Conservation (phyloP, 2,888 invertebrate species). For the Orchesella flavescens region DNA sequence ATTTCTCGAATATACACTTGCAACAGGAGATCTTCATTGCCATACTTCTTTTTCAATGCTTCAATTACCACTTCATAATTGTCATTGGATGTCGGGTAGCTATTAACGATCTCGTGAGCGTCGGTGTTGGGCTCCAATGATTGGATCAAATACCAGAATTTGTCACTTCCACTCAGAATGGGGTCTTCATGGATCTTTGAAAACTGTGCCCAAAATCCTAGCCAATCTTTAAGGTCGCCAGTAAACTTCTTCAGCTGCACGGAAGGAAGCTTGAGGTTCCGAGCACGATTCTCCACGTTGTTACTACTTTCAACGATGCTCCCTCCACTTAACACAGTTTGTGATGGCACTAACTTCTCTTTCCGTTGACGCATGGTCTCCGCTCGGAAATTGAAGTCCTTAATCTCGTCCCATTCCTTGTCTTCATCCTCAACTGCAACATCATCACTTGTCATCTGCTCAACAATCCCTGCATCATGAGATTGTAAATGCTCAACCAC, state of each 20-base stretch:
- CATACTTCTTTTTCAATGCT: slow-evolving; percentile 46
- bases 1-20: slow-evolving; percentile 72
- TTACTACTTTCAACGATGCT: neutral
- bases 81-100: slow-evolving; percentile 34
- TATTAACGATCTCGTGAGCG: slow-evolving; percentile 70
- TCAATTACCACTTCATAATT: slow-evolving; percentile 51
- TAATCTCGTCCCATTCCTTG: neutral
- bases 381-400: neutral
- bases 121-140: slow-evolving; percentile 62
- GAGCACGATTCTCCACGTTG: neutral
- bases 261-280: slow-evolving; percentile 65
- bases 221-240: slow-evolving; percentile 70
- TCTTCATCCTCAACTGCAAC: neutral
- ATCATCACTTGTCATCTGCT: neutral
- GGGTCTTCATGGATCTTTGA: slow-evolving; percentile 70
- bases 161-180: slow-evolving; percentile 41
- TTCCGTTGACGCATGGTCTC: neutral
- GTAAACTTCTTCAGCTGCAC: slow-evolving; percentile 70
- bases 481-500: neutral
- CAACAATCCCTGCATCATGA: neutral
- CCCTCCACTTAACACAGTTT: neutral
- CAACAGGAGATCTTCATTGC: slow-evolving; percentile 71
- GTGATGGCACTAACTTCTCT: neutral
- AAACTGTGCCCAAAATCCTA: slow-evolving; percentile 72
- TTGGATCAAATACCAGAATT: slow-evolving; percentile 71